Percentiles rank a stretch among this genome's conserved stretches.
These are phyloP conservation scores for Hemicentrotus pulcherrimus DNA, from an alignment of 35 echinoderm and acorn worm species.

Conservation along the genomic window DNA sequence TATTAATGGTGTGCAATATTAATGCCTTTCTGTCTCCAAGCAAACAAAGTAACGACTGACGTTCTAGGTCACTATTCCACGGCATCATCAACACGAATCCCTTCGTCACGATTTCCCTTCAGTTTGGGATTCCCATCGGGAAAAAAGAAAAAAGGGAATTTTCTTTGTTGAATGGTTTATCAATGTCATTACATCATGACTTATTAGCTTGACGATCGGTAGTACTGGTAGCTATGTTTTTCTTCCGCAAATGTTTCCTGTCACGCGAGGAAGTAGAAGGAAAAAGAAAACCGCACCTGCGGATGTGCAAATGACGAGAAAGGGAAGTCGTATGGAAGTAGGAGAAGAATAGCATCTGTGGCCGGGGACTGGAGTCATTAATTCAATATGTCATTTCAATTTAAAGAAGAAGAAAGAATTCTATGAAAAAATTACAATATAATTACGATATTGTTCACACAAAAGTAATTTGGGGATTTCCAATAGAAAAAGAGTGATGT, in stretches of 20 bases:
- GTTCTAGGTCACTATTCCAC: not conserved
- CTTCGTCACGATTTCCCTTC: not conserved
- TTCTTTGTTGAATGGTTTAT: not conserved
- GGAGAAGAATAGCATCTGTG: not conserved
- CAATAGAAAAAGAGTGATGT: no score
- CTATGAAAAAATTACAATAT: no score
- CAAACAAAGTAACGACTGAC: not conserved
- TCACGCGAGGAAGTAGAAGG: not conserved
- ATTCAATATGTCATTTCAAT: no score
- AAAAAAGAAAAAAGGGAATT: not conserved
- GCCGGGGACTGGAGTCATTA: no score
- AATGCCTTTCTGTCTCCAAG: no score
- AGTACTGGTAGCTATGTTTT: not conserved
- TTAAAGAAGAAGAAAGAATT: no score
- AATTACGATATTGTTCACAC: no score
- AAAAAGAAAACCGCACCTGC: not conserved
- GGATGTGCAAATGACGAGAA: not conserved
- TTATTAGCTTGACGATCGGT: not conserved
- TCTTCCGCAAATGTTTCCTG: not conserved
- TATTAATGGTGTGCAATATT: no score
- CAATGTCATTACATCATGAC: not conserved
- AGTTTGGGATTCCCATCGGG: not conserved
- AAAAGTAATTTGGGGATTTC: no score
- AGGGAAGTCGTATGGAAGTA: not conserved
- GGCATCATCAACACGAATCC: not conserved